Base-by-base conservation (phyloP, 2,113 vertebrate species). In the Pithys albifrons region DNA sequence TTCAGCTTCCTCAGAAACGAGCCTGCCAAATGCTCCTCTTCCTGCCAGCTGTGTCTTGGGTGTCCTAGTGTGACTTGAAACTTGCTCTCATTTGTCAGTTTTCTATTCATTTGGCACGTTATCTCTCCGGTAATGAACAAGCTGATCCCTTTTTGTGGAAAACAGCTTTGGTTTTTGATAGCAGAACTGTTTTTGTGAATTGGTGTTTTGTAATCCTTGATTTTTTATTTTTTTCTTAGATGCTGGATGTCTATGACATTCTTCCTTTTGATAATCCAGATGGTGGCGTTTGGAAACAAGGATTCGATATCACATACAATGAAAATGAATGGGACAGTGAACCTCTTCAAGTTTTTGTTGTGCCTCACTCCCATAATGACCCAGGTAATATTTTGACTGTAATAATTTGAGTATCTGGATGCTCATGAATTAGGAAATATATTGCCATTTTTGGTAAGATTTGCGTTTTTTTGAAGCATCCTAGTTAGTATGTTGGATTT, bases 291-390 rank as follows among this genome's bases (percentile, higher is more conserved):
- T 99, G 99, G 99, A 99, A 99, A 87, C 99, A 99, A 97, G 99
- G 99, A 24, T 99, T 99, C 59, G 98, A 99, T 55, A 99, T 99
- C 91, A 96, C 94, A 19, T 99, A 99, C 92, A 92, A 96, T 31
- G 97, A 97, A 39, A 89, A 99, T 39, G 99, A 99, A 70, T 99
- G 99, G 99, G 98, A 99, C 48, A 80, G 77, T 52, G 97, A 99
- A 81, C 98, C 98, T 1, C 98, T 99, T 88, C 98, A 99, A 69
- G 97, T 99, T 69, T 98, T 99, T 89, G 98, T 99, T 58, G 98
- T 99, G 45, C 99, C 99, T 82, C 99, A 99, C 91, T 99, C 99
- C 5, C 99, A 99, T 96, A 99, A 99, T 75, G 99, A 99, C 96
- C 99, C 99, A 84, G 99, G 99, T 99, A 97, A 97, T 95, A 52